phyloP scores from a whole-genome alignment of 2,113 vertebrate genomes.

The Mormyrus iriodes region DNA sequence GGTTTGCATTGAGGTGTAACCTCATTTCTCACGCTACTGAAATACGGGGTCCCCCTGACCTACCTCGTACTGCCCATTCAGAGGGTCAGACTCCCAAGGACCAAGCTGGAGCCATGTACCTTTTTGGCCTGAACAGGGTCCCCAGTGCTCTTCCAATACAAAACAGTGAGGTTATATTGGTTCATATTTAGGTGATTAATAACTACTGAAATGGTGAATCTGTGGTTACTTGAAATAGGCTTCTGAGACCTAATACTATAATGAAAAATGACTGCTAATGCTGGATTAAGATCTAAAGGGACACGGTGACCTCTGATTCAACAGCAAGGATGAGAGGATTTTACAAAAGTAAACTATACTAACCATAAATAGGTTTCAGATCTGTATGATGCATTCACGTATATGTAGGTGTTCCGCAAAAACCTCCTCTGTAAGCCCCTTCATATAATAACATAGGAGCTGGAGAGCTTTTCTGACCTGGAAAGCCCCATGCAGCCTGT shows the following conservation, averaged over 20 bases:
- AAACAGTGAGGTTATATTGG: background rate
- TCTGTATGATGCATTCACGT: background rate
- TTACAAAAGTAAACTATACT: background rate
- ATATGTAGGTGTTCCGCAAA: background rate
- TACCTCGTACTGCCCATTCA: background rate
- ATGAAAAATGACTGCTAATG: background rate
- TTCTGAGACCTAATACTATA: background rate
- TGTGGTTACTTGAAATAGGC: background rate
- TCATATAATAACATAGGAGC: background rate
- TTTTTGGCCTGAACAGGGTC: background rate
- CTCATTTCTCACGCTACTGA: conserved; percentile 9
- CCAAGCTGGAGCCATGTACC: background rate
- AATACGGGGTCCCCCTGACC: background rate
- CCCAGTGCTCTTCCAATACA: background rate
- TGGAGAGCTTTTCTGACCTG: background rate
- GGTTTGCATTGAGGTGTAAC: background rate
- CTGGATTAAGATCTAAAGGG: background rate
- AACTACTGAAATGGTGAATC: background rate
- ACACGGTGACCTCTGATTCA: background rate
- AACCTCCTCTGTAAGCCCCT: background rate
- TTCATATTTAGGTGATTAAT: background rate
- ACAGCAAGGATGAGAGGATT: background rate
- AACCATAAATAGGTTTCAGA: background rate
- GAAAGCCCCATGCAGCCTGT: background rate
- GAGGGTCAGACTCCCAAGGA: background rate